Evolutionary conservation across 2,797 vertebrate genomes (phyloP), one percentile per base, ranked within the genome.

Genomic region (Sebastes hubbsi): DNA sequence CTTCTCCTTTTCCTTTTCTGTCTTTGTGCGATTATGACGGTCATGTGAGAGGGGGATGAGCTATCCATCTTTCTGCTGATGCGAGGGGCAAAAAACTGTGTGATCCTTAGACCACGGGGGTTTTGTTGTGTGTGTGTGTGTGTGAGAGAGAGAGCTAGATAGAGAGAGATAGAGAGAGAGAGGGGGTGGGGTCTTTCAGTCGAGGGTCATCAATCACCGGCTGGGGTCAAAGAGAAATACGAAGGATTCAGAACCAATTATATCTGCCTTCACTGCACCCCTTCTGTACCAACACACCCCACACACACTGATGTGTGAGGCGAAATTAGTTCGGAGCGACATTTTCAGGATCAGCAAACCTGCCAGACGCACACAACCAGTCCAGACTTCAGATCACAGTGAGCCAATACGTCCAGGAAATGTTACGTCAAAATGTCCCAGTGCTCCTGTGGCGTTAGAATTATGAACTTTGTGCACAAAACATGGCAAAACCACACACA

Each of bases 121-220:
- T 34, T 77, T 88, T 74, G 84, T 81, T 81, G 60, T 76, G 77
- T 80, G 64, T 70, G 62, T 76, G 77, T 80, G 64, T 70, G 62
- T 11, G 36, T 22, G 55, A 6, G 32, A 34, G 32, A 34, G 32
- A 52, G 25, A 24, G 29, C 9, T 12, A 32, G 30, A 32, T 10
- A 25, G 27, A 29, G 1, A 29, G 27, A 27, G 72, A 42, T n/a
- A n/a, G n/a, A 71, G 69, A 75, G 65, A 61, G 55, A 32, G 81
- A 74, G 90, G 92, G 89, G 92, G 87, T 78, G 90, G 90, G 87
- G 84, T 80, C 88, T 93, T 92, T 95, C 90, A 93, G 93, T 91
- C 75, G 88, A 91, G 91, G 93, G 94, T 96, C 95, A 96, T 96
- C 95, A 96, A 96, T 97, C 96, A 97, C 92, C 64, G 72, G 77